Evolutionary conservation across 2,113 vertebrate species (phyloP).

Genomic region (Mugil cephalus): DNA sequence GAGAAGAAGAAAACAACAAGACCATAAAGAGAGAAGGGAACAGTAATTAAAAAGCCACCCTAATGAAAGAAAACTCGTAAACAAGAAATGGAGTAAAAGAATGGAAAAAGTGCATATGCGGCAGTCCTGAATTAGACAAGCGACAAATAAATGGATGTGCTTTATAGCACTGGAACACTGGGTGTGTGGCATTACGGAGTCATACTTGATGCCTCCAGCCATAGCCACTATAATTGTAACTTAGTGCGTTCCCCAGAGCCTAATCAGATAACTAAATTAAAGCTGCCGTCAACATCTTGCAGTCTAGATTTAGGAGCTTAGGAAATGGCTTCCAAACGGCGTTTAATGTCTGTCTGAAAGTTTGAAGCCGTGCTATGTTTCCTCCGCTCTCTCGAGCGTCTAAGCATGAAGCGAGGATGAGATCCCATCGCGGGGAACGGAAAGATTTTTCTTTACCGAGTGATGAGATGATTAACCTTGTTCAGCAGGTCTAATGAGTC

Average conservation of each 20-base stretch:
- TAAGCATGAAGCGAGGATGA: constrained; percentile 10
- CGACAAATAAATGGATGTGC: constrained; percentile 62
- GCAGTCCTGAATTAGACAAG: constrained; percentile 65
- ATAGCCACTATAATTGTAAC: constrained; percentile 55
- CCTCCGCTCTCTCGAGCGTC: constrained; percentile 19
- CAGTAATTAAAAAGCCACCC: constrained; percentile 80
- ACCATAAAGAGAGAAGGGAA: constrained; percentile 69
- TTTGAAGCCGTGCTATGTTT: constrained; percentile 14
- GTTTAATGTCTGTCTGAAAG: constrained; percentile 38
- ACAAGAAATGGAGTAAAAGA: constrained; percentile 70
- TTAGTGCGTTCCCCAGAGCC: constrained; percentile 46
- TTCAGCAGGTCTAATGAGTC: constrained; percentile 58
- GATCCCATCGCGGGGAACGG: constrained; percentile 3
- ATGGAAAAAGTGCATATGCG: constrained; percentile 72
- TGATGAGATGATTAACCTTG: constrained; percentile 70
- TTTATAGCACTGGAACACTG: constrained; percentile 31
- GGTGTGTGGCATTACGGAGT: constrained; percentile 48
- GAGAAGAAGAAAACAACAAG: constrained; percentile 51
- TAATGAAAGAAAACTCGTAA: constrained; percentile 82
- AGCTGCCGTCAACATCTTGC: constrained; percentile 56
- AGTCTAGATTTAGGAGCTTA: constrained; percentile 25
- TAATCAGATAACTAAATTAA: constrained; percentile 65
- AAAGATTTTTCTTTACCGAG: constrained; percentile 28
- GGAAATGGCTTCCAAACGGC: constrained; percentile 33
- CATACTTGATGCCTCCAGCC: constrained; percentile 47